Conservation (phyloP, 23 tunicate species). For the Diplosoma virens region DNA sequence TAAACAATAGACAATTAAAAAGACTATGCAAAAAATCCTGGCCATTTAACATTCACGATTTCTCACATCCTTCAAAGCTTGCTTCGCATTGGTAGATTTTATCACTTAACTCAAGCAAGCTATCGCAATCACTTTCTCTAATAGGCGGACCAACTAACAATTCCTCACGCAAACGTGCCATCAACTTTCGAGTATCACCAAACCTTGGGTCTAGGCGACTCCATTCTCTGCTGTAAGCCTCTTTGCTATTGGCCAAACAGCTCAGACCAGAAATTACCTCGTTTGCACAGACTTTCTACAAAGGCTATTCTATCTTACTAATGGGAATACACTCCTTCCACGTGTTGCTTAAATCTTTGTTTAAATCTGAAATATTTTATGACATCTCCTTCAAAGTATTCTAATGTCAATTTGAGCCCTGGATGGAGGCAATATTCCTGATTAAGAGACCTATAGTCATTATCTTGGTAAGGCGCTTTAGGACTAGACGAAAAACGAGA, state of each 20-base stretch:
- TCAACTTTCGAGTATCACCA: background rate
- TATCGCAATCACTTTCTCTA: background rate
- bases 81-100: background rate
- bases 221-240: background rate
- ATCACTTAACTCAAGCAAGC: background rate
- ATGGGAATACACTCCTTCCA: background rate
- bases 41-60: background rate
- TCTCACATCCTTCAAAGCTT: background rate
- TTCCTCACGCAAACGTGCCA: background rate
- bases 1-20: background rate
- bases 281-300: background rate
- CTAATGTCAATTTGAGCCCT: too few relatives aligned
- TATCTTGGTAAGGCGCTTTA: too few relatives aligned
- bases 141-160: background rate
- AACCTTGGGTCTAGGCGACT: background rate
- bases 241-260: background rate
- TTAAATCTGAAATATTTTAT: background rate
- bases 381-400: background rate
- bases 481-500: too few relatives aligned
- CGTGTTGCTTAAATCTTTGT: background rate
- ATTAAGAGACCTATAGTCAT: too few relatives aligned
- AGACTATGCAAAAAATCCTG: background rate
- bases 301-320: background rate
- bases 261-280: background rate
- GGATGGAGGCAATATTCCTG: too few relatives aligned